phyloP scores from a whole-genome alignment of 2,113 vertebrate genomes.

The Mesitornis unicolor region DNA sequence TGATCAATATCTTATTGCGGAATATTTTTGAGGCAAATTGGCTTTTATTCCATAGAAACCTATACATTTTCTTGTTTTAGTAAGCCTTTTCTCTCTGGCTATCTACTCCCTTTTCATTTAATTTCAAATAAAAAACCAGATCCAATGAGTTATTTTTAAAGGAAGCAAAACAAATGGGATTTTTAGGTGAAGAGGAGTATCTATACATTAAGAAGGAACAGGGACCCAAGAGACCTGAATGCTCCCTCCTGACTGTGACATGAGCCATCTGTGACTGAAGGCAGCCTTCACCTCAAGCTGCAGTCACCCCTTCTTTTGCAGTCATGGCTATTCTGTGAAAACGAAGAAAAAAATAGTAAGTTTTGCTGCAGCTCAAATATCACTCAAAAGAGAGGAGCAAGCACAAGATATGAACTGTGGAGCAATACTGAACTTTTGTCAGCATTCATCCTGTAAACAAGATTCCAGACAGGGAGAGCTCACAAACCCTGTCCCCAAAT shows the following conservation, averaged over 20 bases:
- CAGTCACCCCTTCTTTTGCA: not conserved
- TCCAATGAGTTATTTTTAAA: not conserved
- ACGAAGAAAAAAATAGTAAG: not conserved
- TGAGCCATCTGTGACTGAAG: not conserved
- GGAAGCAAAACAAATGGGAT: not conserved
- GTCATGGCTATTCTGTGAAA: not conserved
- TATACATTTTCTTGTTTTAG: conserved; percentile 5
- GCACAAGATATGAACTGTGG: not conserved
- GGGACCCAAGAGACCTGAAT: not conserved
- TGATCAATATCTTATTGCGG: conserved; percentile 49
- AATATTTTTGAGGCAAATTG: conserved; percentile 1
- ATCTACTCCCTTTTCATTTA: not conserved
- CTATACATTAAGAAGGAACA: not conserved
- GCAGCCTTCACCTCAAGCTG: not conserved
- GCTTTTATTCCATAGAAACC: conserved; percentile 31
- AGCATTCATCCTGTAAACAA: not conserved
- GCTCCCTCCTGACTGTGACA: not conserved
- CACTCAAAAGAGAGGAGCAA: not conserved
- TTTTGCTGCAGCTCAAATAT: not conserved
- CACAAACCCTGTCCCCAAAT: not conserved
- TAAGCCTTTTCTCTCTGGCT: not conserved
- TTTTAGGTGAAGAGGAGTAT: not conserved
- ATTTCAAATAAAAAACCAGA: not conserved
- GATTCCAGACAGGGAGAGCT: not conserved
- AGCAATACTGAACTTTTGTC: not conserved